Conservation (phyloP, 2,888 invertebrate genomes). For the Dexiosoma caninum region DNA sequence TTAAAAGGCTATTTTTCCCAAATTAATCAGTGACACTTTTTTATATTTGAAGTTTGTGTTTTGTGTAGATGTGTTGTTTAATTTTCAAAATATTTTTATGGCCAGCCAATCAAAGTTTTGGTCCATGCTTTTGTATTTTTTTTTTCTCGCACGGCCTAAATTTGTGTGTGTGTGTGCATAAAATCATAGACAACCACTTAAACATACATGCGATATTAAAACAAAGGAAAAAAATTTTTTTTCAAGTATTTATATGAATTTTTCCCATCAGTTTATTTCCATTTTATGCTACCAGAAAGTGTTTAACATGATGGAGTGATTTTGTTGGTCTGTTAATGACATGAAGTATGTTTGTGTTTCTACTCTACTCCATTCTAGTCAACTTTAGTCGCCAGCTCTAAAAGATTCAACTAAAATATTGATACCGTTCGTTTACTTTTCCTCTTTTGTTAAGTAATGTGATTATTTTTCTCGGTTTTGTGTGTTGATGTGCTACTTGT, state of each 20-base stretch:
- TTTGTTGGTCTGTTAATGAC: constrained; percentile 56
- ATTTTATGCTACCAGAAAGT: neutral
- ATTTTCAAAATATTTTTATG: constrained; percentile 60
- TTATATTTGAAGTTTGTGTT: constrained; percentile 26
- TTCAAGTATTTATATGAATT: constrained; percentile 53
- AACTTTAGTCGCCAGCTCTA: constrained; percentile 22
- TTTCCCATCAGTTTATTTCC: constrained; percentile 49
- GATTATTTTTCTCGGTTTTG: constrained; percentile 25
- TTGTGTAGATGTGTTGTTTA: constrained; percentile 19
- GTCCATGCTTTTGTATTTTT: neutral
- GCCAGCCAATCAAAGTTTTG: constrained; percentile 60
- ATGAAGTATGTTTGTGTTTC: constrained; percentile 44
- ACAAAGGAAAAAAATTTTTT: neutral
- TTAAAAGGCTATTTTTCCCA: constrained; percentile 58
- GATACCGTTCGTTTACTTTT: constrained; percentile 38
- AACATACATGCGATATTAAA: constrained; percentile 12
- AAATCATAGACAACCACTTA: constrained; percentile 39
- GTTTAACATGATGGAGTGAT: constrained; percentile 37
- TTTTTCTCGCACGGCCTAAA: neutral
- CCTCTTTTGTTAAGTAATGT: constrained; percentile 41
- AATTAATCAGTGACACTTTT: constrained; percentile 62
- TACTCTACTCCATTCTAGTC: constrained; percentile 26
- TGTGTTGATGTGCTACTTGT: constrained; percentile 14
- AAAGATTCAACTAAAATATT: constrained; percentile 25
- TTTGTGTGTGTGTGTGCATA: constrained; percentile 10